A percentile compares a stretch with the other conserved stretches of the same genome.
phyloP scores from a whole-genome alignment of 2,888 invertebrate species.

The Caenorhabditis japonica region DNA sequence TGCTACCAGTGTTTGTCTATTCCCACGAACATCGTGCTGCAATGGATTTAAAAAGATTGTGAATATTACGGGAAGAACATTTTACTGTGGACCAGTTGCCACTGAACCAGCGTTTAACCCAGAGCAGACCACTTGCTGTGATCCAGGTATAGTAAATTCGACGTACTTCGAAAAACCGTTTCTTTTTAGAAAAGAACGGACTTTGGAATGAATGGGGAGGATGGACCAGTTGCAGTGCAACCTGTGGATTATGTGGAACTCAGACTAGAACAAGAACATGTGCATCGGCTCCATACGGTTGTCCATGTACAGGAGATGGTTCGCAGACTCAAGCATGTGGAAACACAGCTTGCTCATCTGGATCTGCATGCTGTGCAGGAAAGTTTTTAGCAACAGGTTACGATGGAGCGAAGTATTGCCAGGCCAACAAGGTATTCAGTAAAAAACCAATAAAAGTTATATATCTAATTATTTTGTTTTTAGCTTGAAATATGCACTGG shows the following conservation, averaged over 20 bases:
- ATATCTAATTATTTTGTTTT: neutral
- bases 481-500: conserved; percentile 43
- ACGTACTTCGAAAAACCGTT: neutral
- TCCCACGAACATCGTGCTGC: conserved; percentile 60
- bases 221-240: conserved; percentile 48
- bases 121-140: conserved; percentile 49
- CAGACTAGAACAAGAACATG: conserved; percentile 46
- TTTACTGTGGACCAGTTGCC: conserved; percentile 28
- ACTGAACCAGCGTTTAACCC: conserved; percentile 16
- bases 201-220: conserved; percentile 52
- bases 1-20: conserved; percentile 46
- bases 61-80: neutral
- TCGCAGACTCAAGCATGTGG: conserved; percentile 36
- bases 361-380: conserved; percentile 24
- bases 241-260: conserved; percentile 57
- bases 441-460: too few species aligned
- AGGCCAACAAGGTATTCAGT: conserved; percentile 31
- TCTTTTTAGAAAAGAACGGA: conserved; percentile 42
- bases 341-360: conserved; percentile 24
- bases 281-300: conserved; percentile 48
- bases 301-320: conserved; percentile 51
- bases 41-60: conserved; percentile 33
- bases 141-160: too few species aligned
- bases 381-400: conserved; percentile 42
- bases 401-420: conserved; percentile 49